Evolutionary conservation across 1,140 invertebrate genomes (phyloP).

Genomic region (Papilio helenus): DNA sequence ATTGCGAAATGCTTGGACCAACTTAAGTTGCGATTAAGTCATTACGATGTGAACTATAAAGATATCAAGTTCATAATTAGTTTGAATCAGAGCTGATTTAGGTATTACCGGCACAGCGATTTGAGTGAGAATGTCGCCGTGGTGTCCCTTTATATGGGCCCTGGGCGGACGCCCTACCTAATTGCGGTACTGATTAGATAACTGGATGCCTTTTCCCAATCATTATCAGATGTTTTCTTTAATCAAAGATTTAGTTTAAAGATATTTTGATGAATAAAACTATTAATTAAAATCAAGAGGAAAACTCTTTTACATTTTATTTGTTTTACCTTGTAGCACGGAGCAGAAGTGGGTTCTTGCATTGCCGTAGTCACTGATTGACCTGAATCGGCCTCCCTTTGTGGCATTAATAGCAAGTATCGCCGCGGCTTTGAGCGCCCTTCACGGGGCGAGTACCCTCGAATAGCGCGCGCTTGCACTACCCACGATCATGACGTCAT

Average conservation of each 20-base stretch:
- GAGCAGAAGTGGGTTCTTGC: constrained; percentile 21
- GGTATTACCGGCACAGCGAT: no score
- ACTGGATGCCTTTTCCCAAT: no score
- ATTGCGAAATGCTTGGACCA: not conserved
- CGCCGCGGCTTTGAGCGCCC: constrained; percentile 40
- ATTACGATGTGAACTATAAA: not conserved
- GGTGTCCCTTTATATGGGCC: no score
- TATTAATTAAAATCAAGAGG: not conserved
- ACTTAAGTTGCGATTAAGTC: not conserved
- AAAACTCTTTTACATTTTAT: constrained; percentile 17
- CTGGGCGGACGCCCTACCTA: no score
- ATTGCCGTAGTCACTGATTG: constrained; percentile 45
- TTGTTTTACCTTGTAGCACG: constrained; percentile 28
- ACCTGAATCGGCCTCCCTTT: constrained; percentile 49
- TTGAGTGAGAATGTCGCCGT: no score
- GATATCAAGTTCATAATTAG: not conserved
- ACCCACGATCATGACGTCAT: constrained; percentile 43
- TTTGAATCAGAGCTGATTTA: no score
- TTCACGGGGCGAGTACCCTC: constrained; percentile 46
- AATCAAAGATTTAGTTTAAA: no score
- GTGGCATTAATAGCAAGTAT: constrained; percentile 38
- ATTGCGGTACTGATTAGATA: no score
- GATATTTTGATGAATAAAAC: not conserved
- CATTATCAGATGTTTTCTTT: no score
- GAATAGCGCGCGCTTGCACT: constrained; percentile 42